Base-by-base conservation (phyloP, 2,888 invertebrate species). In the Scelioninae gen. 1 region DNA sequence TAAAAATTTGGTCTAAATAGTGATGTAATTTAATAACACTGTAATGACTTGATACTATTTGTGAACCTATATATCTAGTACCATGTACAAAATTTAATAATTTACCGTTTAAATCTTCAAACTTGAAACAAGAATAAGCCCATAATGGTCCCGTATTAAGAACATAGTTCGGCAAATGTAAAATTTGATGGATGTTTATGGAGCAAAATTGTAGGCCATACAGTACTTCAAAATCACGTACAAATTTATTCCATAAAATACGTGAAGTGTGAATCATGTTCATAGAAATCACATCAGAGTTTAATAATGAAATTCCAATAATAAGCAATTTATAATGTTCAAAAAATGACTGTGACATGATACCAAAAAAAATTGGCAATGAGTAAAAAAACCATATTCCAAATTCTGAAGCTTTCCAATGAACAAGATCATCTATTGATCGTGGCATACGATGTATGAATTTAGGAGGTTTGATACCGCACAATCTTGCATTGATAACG, bases 391-490 rank as follows among this genome's bases (percentile, higher is more conserved):
- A 75, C 45, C 71, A 85, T n/a, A 34, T 58, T 62, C 84, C 80
- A 3, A 85, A 71, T 77, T 86, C 85, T 3, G 82, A 84, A 8
- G 84, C 82, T 65, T 86, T 84, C 85, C 82, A 86, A 65, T 83
- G 84, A 8, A 75, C 0, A 55, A 85, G 62, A 38, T 86, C 82
- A 13, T 75, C 47, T 16, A 83, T 45, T 29, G 53, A 45, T 1
- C 75, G 81, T 5, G 83, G 83, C 80, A 85, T 75, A 15, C 84
- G 65, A 51, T 85, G 84, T 0, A 84, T 62, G 43, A 83, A 84
- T 72, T 83, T 83, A 8, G 83, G 81, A 38, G 78, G 78, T 66
- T 78, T 83, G 9, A 84, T 83, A 40, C 31, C 11, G 13, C 40
- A 65, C 9, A 85, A 53, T 49, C 65, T 16, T 2, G 40, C 43